phyloP scores from a whole-genome alignment of 2,888 invertebrate species.

The Byasa hedistus region DNA sequence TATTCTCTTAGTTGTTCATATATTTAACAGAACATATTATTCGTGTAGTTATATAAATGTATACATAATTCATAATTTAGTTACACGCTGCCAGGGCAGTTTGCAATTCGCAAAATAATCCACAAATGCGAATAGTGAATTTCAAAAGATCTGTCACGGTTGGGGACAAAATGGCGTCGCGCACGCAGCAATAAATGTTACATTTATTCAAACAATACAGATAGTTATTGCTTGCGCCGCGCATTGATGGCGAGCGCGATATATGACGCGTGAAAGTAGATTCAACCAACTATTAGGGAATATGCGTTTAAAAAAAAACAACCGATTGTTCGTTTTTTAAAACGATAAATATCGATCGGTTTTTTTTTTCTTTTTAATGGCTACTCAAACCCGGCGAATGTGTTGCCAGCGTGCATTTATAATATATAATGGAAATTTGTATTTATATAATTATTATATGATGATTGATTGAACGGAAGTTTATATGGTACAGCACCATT shows the following conservation, averaged over 20 bases:
- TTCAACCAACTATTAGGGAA: constrained; percentile 46
- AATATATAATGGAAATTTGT: neutral
- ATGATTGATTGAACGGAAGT: no score
- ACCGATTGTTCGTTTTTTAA: neutral
- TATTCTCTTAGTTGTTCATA: no score
- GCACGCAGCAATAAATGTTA: constrained; percentile 60
- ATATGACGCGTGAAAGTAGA: constrained; percentile 68
- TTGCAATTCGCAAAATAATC: constrained; percentile 40
- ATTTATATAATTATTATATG: no score
- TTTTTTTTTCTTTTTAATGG: neutral
- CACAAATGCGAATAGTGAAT: constrained; percentile 42
- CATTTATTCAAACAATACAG: constrained; percentile 46
- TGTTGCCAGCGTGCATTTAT: neutral
- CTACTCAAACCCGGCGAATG: neutral
- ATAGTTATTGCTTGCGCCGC: constrained; percentile 57
- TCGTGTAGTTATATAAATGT: neutral
- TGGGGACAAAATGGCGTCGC: constrained; percentile 53
- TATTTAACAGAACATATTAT: no score
- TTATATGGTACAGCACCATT: no score
- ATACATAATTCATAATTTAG: constrained; percentile 27
- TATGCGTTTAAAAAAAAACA: constrained; percentile 9
- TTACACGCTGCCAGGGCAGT: constrained; percentile 34
- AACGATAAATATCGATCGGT: neutral
- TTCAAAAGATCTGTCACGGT: constrained; percentile 49
- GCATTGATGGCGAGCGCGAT: constrained; percentile 64